A percentile compares a stretch with the other conserved stretches of the same genome.
These are phyloP conservation scores for Diorhabda elongata DNA, from an alignment of 1,140 invertebrate genomes.

Conservation along the genomic window DNA sequence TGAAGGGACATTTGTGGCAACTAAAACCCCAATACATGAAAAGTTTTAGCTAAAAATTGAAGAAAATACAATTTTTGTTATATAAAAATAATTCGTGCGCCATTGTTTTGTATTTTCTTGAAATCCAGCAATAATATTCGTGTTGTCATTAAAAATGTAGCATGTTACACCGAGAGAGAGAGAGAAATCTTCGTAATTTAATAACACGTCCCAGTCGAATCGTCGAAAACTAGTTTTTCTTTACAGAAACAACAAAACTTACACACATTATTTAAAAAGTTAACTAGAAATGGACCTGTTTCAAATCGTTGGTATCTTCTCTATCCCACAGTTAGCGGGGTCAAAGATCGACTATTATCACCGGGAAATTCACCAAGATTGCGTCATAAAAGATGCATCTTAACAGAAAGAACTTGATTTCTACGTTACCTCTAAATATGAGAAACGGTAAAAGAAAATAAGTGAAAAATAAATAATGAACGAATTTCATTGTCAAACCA, in stretches of 20 bases:
- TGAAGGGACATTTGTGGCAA: not conserved
- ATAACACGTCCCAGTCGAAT: not conserved
- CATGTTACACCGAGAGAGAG: conserved; percentile 21
- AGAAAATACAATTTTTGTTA: not conserved
- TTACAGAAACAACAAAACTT: conserved; percentile 8
- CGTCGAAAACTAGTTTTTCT: conserved; percentile 15
- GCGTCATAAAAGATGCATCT: not conserved
- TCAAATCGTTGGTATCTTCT: not conserved
- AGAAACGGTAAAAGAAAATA: no score
- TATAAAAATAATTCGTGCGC: not conserved
- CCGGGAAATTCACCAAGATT: conserved; percentile 16
- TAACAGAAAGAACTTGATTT: not conserved
- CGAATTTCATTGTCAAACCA: no score
- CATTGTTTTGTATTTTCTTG: conserved; percentile 9
- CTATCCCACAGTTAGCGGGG: conserved; percentile 30
- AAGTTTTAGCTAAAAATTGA: not conserved
- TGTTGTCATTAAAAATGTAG: conserved; percentile 29
- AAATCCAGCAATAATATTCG: conserved; percentile 21
- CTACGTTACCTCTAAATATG: no score
- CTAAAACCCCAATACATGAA: not conserved
- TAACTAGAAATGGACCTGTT: conserved; percentile 24
- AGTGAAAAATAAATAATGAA: no score
- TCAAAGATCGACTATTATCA: conserved; percentile 18
- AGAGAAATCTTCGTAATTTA: conserved; percentile 16
- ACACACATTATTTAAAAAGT: conserved; percentile 21